Evolutionary conservation across 2,888 invertebrate genomes (phyloP).

Genomic region (Mesorhabditis spiculigera): DNA sequence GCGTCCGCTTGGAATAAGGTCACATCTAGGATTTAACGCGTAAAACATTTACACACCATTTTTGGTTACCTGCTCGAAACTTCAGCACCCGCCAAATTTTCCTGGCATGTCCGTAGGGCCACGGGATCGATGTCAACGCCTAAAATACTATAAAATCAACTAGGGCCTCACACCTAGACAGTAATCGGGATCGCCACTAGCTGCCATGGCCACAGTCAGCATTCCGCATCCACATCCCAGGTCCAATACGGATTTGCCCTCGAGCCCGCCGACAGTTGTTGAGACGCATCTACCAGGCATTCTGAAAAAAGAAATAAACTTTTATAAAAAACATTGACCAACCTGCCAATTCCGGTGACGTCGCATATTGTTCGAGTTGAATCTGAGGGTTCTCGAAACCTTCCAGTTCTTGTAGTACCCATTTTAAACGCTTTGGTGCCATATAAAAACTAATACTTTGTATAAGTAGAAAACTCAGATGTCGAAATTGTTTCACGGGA

Average conservation of each 20-base stretch:
- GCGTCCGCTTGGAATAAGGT: slow-evolving; percentile 60
- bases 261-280: slow-evolving; percentile 16
- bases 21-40: slow-evolving; percentile 16
- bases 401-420: slow-evolving; percentile 76
- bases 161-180: not conserved
- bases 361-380: slow-evolving; percentile 86
- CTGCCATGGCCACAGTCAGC: slow-evolving; percentile 76
- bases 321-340: slow-evolving; percentile 1
- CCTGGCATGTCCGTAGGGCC: slow-evolving; percentile 72
- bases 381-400: slow-evolving; percentile 85
- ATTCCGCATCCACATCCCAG: slow-evolving; percentile 90
- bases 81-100: slow-evolving; percentile 75
- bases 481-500: too few species aligned
- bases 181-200: slow-evolving; percentile 57
- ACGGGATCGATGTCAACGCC: slow-evolving; percentile 84
- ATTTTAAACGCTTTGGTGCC: slow-evolving; percentile 68
- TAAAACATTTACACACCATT: too few species aligned
- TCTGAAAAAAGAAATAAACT: not conserved
- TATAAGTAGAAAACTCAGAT: not conserved
- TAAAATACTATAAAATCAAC: slow-evolving; percentile 54
- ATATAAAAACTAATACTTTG: slow-evolving; percentile 11
- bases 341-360: slow-evolving; percentile 82
- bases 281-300: not conserved
- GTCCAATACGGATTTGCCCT: slow-evolving; percentile 70
- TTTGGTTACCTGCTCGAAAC: slow-evolving; percentile 59